Percentiles rank a stretch among this genome's conserved stretches.
phyloP scores from a whole-genome alignment of 2,113 vertebrate species.

The Setophaga petechia region DNA sequence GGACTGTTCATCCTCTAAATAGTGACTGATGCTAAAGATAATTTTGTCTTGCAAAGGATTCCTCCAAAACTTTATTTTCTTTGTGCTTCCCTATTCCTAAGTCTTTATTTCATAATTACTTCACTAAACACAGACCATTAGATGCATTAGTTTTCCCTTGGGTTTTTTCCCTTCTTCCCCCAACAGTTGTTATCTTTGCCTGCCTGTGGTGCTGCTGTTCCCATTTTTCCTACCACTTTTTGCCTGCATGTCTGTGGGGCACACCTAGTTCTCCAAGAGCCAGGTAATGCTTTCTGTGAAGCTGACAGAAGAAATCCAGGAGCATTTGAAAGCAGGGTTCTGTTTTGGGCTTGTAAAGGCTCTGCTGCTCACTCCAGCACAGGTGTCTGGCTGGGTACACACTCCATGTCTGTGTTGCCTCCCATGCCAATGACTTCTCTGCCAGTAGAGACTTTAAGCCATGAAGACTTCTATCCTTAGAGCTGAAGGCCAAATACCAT shows the following conservation, averaged over 20 bases:
- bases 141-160: not conserved
- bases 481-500: not conserved
- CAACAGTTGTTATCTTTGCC: not conserved
- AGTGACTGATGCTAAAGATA: not conserved
- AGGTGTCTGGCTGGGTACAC: not conserved
- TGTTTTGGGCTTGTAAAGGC: not conserved
- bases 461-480: not conserved
- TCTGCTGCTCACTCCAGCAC: not conserved
- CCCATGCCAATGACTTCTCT: not conserved
- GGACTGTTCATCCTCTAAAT: not conserved
- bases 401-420: not conserved
- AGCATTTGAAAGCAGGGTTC: not conserved
- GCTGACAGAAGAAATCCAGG: not conserved
- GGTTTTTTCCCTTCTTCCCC: not conserved
- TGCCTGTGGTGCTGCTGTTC: fast-evolving
- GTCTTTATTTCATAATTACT: not conserved
- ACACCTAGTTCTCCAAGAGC: not conserved
- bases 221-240: not conserved
- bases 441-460: not conserved
- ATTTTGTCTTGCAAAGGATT: not conserved
- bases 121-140: not conserved
- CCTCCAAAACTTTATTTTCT: not conserved
- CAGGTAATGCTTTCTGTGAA: not conserved
- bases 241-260: not conserved
- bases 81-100: not conserved